Conservation (phyloP, 2,888 invertebrate species). For the Sarcophaga subvicina region DNA sequence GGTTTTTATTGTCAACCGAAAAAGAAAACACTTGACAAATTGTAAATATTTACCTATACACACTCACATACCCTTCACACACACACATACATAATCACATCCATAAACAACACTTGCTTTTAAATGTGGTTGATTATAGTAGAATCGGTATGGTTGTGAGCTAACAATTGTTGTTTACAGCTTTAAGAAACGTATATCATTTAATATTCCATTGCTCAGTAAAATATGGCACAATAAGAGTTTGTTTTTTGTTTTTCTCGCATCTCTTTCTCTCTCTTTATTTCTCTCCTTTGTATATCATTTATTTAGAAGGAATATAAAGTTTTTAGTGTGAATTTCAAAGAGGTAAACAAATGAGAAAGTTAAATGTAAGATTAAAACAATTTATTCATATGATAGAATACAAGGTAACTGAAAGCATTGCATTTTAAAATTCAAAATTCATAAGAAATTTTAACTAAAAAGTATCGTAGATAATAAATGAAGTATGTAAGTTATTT, state of each 20-base stretch:
- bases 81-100: not conserved
- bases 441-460: too few species aligned
- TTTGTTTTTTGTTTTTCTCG: too few species aligned
- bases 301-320: not conserved
- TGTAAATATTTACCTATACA: constrained; percentile 26
- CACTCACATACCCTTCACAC: not conserved
- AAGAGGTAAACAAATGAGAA: not conserved
- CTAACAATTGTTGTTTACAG: too few species aligned
- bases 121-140: not conserved
- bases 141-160: not conserved
- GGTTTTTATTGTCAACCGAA: constrained; percentile 13
- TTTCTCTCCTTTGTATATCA: not conserved
- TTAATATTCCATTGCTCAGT: too few species aligned
- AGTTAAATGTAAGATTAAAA: not conserved
- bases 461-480: too few species aligned
- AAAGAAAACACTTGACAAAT: constrained; percentile 23
- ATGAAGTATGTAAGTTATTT: too few species aligned
- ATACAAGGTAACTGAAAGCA: too few species aligned
- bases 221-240: too few species aligned
- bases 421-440: too few species aligned
- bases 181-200: too few species aligned
- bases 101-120: not conserved
- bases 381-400: not conserved
- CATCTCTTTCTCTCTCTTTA: too few species aligned
- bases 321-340: not conserved